Evolutionary conservation across 2,797 vertebrate genomes (phyloP).

Genomic region (Schizopygopsis malacanthus): DNA sequence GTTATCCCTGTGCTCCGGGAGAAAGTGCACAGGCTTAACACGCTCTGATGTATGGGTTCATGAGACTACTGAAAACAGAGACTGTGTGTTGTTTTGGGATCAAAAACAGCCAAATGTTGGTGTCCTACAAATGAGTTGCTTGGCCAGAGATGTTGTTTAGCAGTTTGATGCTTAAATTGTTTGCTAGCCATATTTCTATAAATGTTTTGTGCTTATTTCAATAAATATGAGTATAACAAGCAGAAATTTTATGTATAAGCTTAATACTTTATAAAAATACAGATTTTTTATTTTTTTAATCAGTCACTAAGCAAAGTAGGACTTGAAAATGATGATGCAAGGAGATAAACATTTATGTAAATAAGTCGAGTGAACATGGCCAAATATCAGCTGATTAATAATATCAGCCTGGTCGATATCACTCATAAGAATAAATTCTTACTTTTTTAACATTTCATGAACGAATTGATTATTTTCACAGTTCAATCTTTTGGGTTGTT

Average conservation of each 20-base stretch:
- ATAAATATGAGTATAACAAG: neutral
- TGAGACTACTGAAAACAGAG: constrained; percentile 41
- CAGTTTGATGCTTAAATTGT: neutral
- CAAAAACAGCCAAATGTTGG: constrained; percentile 36
- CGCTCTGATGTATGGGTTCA: constrained; percentile 29
- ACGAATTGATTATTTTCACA: neutral
- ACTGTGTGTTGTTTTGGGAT: constrained; percentile 44
- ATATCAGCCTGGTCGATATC: neutral
- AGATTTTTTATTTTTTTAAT: too few relatives aligned
- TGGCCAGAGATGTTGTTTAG: neutral
- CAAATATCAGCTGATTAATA: neutral
- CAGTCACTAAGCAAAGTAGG: neutral
- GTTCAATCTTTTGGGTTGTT: neutral
- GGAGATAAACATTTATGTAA: neutral
- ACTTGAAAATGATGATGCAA: neutral
- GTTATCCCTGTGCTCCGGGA: constrained; percentile 48
- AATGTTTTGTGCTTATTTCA: neutral
- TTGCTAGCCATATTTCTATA: neutral
- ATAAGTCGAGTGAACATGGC: neutral
- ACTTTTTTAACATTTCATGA: neutral
- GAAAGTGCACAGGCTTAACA: constrained; percentile 40
- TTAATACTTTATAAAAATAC: neutral
- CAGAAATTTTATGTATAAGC: neutral
- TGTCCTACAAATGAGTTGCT: constrained; percentile 4
- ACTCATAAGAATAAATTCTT: neutral